A percentile compares a stretch with the other conserved stretches of the same genome.
phyloP scores from a whole-genome alignment of 2,113 vertebrate species.

The Mionectes macconnelli region DNA sequence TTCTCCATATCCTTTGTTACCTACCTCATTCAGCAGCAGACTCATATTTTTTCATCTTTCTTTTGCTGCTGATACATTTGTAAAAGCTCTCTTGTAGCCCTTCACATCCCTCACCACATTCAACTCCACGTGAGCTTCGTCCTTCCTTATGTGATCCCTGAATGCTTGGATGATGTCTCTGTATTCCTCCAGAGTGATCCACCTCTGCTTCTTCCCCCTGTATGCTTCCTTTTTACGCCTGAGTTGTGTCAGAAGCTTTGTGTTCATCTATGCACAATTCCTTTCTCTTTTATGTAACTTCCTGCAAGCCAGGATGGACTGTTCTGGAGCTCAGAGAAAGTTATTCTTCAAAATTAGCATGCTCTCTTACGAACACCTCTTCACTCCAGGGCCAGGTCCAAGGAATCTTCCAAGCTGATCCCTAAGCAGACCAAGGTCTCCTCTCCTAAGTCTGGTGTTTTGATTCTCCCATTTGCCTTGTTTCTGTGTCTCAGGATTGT shows the following conservation, averaged over 20 bases:
- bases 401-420: background rate
- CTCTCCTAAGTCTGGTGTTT: background rate
- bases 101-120: background rate
- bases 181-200: background rate
- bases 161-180: background rate
- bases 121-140: background rate
- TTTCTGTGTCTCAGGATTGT: background rate
- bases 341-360: background rate
- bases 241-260: background rate
- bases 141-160: accelerated
- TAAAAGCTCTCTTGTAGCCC: background rate
- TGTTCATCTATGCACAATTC: background rate
- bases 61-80: background rate
- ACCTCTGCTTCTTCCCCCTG: background rate
- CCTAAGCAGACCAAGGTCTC: background rate
- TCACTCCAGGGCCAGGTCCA: background rate
- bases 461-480: background rate
- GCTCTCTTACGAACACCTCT: too few species aligned
- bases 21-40: background rate
- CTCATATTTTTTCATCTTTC: background rate
- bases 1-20: background rate
- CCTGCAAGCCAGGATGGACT: background rate
- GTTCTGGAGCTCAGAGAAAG: background rate
- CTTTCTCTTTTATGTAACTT: background rate
- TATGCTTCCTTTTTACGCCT: background rate